These are phyloP conservation scores for Ptyas mucosa DNA, from an alignment of 2,113 vertebrate species.

Conservation along the genomic window DNA sequence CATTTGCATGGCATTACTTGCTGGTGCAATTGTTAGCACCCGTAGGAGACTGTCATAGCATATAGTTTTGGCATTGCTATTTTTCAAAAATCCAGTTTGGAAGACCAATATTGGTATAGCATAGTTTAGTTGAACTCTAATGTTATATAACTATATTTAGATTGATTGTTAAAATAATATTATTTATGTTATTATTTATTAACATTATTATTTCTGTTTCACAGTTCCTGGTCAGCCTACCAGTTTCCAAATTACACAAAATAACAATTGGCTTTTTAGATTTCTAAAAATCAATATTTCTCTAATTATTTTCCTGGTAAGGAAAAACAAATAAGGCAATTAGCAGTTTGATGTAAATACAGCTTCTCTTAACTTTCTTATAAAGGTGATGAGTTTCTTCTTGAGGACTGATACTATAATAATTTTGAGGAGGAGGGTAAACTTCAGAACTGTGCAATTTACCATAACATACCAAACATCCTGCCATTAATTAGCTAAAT, in stretches of 20 bases:
- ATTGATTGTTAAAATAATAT: not conserved
- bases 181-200: too few relatives aligned
- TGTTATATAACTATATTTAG: not conserved
- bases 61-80: not conserved
- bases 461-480: constrained; percentile 75
- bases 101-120: not conserved
- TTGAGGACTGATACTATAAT: constrained; percentile 47
- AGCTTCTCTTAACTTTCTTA: constrained; percentile 41
- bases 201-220: too few relatives aligned
- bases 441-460: constrained; percentile 67
- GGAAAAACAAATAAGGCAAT: not conserved
- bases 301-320: not conserved
- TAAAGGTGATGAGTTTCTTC: constrained; percentile 55
- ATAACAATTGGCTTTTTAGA: not conserved
- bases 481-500: constrained; percentile 77
- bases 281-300: not conserved
- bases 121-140: not conserved
- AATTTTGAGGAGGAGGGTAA: constrained; percentile 40
- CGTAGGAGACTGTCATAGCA: not conserved
- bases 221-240: not conserved
- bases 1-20: not conserved
- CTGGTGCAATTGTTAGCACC: not conserved
- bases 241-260: not conserved
- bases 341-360: not conserved
- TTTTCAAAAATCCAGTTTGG: constrained; percentile 25